Base-by-base conservation (phyloP, 2,797 vertebrate species). In the Gallinago solitaria region DNA sequence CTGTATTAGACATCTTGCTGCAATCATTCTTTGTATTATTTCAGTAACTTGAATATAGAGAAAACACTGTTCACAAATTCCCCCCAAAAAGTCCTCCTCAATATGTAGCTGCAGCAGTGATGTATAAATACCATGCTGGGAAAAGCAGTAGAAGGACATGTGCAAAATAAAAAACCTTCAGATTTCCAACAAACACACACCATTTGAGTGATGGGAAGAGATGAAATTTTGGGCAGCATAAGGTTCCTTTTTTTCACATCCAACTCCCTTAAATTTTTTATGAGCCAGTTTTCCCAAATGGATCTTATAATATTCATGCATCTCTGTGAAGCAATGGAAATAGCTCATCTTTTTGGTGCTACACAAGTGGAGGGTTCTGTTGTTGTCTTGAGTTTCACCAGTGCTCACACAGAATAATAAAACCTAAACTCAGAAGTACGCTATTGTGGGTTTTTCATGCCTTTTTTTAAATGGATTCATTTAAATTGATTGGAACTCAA, bases 361-460 rank as follows among this genome's bases (percentile, higher is more conserved):
- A 18, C 15, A 11, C 20, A 88, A 80, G 30, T 12, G 21, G 23
- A 54, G 27, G 21, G 12, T n/a, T 71, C 65, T 61, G 43, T 47
- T 48, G 32, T 65, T 74, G 10, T 28, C 11, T 59, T 81, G 57
- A 51, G 9, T 54, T 88, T 91, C 30, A 64, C 5, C 25, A 33
- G 9, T 27, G 50, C 33, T 81, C 37, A 19, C 20, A 21, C 2
- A 18, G 21, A 19, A 51, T 54, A 47, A 43, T 35, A 33, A 81
- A 45, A 9, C 12, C 41, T 27, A 59, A 59, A 56, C 37, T 48
- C 18, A 17, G 24, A n/a, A 24, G 2, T 39, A 18, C 12, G 4
- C 3, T 45, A 2, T 30, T 39, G 8, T 9, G 20, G 9, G 6
- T 9, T 0, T 3, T 48, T 60, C 24, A 9, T 60, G 32, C 2